Base-by-base conservation (phyloP, 1,140 invertebrate genomes). In the Nasonia giraulti region DNA sequence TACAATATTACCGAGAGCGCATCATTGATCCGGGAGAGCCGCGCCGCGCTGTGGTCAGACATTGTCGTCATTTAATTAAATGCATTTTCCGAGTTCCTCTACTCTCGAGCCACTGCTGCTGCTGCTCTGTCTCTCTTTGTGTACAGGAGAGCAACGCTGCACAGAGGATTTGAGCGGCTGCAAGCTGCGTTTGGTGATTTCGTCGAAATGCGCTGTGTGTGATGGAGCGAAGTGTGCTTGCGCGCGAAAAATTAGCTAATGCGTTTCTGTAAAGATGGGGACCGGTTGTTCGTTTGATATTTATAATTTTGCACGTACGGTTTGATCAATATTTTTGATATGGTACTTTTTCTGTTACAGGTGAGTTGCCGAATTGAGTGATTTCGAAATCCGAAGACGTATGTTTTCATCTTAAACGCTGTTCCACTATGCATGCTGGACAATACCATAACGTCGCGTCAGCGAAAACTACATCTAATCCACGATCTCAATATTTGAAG, bases 11-110 rank as follows among this genome's bases (percentile, higher is more conserved):
- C 73, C 66, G 12, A n/a, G 40, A 73, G 40, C 66, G 62, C 68
- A 6, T 73, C 80, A 66, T 66, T 77, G 76, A 68, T 82, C 82
- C 33, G 5, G 33, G 68, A 84, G 20, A 17, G 3, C 1, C 71
- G 3, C 8, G 50, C 73, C 2, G 5, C 66, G n/a, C 8, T n/a
- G 40, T 27, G 68, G 88, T 86, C 84, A 85, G 23, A 87, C 89
- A 91, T 90, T 89, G 89, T 89, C 89, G 87, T 85, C 87, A 88
- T 91, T 91, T 91, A 91, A 91, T 91, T 91, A 91, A 91, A 89
- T 88, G 89, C 90, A 91, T 91, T 91, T 90, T 88, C 87, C 86
- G 86, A 85, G 87, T 74, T 78, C 66, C 85, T 71, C 14, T 44
- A 20, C 17, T 62, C 55, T 62, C 5, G 14, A 7, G 14, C 55